phyloP scores from a whole-genome alignment of 2,888 invertebrate genomes.

The Apotomis capreana region DNA sequence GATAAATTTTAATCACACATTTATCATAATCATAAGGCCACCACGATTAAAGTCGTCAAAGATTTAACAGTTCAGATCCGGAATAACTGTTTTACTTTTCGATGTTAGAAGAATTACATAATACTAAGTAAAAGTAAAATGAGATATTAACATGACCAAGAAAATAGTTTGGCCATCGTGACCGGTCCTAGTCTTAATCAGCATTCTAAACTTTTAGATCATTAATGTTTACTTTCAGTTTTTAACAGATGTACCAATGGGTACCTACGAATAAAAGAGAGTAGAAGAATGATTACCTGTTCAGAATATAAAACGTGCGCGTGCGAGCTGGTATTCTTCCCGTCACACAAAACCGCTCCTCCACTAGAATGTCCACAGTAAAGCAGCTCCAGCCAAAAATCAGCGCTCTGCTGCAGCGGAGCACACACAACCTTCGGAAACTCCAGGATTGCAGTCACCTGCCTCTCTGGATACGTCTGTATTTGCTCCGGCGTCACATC shows the following conservation, averaged over 20 bases:
- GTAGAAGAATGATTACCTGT: slow-evolving; percentile 78
- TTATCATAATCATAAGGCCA: neutral
- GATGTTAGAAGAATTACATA: too few relatives aligned
- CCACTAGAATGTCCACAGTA: slow-evolving; percentile 88
- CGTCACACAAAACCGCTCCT: slow-evolving; percentile 88
- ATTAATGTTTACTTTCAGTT: too few relatives aligned
- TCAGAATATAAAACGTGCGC: slow-evolving; percentile 89
- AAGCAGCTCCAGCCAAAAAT: slow-evolving; percentile 90
- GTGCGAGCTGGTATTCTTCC: slow-evolving; percentile 77
- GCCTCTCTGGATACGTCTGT: slow-evolving; percentile 90
- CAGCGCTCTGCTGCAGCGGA: slow-evolving; percentile 84
- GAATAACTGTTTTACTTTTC: too few relatives aligned
- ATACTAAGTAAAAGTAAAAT: too few relatives aligned
- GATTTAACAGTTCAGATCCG: too few relatives aligned
- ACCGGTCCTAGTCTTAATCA: too few relatives aligned
- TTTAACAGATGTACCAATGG: too few relatives aligned
- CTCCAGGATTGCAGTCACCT: slow-evolving; percentile 88
- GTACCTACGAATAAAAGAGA: neutral
- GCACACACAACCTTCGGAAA: slow-evolving; percentile 89
- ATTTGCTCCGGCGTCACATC: slow-evolving; percentile 89
- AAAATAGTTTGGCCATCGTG: too few relatives aligned
- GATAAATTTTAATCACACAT: slow-evolving; percentile 9
- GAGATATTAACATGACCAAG: too few relatives aligned
- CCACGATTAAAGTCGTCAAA: too few relatives aligned
- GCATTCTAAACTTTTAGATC: too few relatives aligned